Evolutionary conservation across 2,888 invertebrate species (phyloP).

Genomic region (Sacculina carcini): DNA sequence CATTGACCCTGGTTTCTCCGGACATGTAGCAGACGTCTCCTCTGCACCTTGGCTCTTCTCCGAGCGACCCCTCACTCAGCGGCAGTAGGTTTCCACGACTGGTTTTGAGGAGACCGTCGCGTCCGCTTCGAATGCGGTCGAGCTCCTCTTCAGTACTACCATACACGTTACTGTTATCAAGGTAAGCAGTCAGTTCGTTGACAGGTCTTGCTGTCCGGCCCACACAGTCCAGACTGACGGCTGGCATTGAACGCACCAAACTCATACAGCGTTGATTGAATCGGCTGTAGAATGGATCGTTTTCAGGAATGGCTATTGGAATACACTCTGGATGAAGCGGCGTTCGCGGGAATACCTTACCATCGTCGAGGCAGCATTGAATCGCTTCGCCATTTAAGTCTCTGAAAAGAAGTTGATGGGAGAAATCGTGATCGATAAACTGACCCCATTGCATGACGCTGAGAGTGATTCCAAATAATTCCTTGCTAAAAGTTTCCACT

Average conservation of each 20-base stretch:
- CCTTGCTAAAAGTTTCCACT: constrained; percentile 8
- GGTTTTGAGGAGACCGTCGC: constrained; percentile 27
- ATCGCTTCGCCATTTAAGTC: constrained; percentile 10
- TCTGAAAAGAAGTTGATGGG: constrained; percentile 11
- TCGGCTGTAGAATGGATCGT: constrained; percentile 12
- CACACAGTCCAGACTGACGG: constrained; percentile 33
- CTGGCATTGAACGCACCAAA: constrained; percentile 40
- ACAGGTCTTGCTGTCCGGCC: constrained; percentile 40
- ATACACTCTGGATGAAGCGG: constrained; percentile 11
- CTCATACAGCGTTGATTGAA: constrained; percentile 32
- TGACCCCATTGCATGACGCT: constrained; percentile 13
- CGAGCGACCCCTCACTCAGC: background rate
- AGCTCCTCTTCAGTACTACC: constrained; percentile 41
- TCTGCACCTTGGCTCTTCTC: too few relatives aligned
- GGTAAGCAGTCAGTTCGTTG: constrained; percentile 36
- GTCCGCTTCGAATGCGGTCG: constrained; percentile 33
- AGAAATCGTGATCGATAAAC: constrained; percentile 13
- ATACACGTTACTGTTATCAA: constrained; percentile 55
- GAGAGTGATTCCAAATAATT: constrained; percentile 9
- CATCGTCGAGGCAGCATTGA: constrained; percentile 7
- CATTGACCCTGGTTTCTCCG: constrained; percentile 26
- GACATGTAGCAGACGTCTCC: background rate
- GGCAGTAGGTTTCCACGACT: constrained; percentile 9
- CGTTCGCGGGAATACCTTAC: background rate
- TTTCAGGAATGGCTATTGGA: constrained; percentile 10